Percentiles rank a stretch among this genome's conserved stretches.
Conservation (phyloP, 1,140 invertebrate genomes). For the Drosophila tropicalis region DNA sequence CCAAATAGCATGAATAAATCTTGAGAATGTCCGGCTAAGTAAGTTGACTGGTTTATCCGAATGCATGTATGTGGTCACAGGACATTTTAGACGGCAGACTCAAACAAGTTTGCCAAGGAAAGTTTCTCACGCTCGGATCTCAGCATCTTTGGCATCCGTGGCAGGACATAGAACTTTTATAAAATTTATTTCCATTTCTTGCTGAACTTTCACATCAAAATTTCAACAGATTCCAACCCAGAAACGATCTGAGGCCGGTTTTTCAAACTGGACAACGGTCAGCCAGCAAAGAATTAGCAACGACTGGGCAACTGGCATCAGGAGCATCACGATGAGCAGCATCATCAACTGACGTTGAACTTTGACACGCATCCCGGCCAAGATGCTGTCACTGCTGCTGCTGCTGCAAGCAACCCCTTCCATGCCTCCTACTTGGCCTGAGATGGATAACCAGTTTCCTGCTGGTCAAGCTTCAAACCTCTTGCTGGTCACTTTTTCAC, state of each 20-base stretch:
- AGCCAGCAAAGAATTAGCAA: constrained; percentile 14
- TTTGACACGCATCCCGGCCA: constrained; percentile 79
- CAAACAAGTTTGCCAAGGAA: constrained; percentile 59
- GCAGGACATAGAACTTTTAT: constrained; percentile 79
- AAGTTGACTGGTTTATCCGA: constrained; percentile 41
- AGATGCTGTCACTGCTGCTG: constrained; percentile 51
- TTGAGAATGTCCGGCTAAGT: constrained; percentile 51
- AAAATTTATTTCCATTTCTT: constrained; percentile 55
- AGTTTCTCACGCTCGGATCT: constrained; percentile 69
- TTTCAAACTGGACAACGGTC: constrained; percentile 74
- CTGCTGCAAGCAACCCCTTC: constrained; percentile 45
- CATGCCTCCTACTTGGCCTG: constrained; percentile 20
- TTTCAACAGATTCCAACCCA: constrained; percentile 74
- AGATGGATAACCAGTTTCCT: constrained; percentile 47
- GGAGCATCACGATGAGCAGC: constrained; percentile 50
- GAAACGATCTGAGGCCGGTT: constrained; percentile 66
- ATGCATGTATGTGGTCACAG: constrained; percentile 27
- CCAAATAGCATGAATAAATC: constrained; percentile 78
- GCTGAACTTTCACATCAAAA: constrained; percentile 83
- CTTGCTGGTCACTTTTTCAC: constrained; percentile 45
- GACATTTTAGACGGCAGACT: constrained; percentile 39
- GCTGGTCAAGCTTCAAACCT: constrained; percentile 53
- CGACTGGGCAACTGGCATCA: constrained; percentile 54
- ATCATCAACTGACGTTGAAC: constrained; percentile 60
- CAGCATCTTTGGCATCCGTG: constrained; percentile 53